Evolutionary conservation across 2,888 invertebrate species (phyloP).

Genomic region (Dolomedes plantarius): DNA sequence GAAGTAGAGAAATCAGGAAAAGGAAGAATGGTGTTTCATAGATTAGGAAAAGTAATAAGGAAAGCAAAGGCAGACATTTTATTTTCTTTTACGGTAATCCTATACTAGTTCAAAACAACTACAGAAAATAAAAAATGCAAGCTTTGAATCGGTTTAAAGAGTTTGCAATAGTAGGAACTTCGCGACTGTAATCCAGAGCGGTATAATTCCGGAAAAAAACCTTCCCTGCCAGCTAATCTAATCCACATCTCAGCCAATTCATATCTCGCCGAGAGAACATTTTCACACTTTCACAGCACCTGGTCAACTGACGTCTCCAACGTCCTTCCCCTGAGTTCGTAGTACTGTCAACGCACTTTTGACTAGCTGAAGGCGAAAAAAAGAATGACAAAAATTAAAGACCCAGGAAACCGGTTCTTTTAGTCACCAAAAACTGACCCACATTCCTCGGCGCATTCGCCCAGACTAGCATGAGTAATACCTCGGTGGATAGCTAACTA

Average conservation of each 20-base stretch:
- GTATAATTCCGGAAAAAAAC: too few relatives aligned
- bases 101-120: too few relatives aligned
- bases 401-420: slow-evolving; percentile 29
- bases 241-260: background rate
- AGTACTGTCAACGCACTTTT: slow-evolving; percentile 37
- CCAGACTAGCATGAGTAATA: slow-evolving; percentile 5
- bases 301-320: slow-evolving; percentile 3
- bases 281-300: background rate
- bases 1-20: too few relatives aligned
- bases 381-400: slow-evolving; percentile 29
- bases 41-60: too few relatives aligned
- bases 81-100: too few relatives aligned
- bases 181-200: too few relatives aligned
- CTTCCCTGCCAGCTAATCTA: too few relatives aligned
- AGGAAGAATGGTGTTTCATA: too few relatives aligned
- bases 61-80: too few relatives aligned
- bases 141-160: too few relatives aligned
- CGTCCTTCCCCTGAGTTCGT: slow-evolving; percentile 7
- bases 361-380: background rate
- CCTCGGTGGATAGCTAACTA: background rate
- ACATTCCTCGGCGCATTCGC: slow-evolving; percentile 29
- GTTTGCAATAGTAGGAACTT: too few relatives aligned
- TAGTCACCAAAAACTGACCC: slow-evolving; percentile 37
- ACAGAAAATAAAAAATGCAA: too few relatives aligned
- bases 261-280: background rate